A percentile compares a stretch with the other conserved stretches of the same genome.
Conservation (phyloP, 2,888 invertebrate genomes). For the Stenichneumon culpator region DNA sequence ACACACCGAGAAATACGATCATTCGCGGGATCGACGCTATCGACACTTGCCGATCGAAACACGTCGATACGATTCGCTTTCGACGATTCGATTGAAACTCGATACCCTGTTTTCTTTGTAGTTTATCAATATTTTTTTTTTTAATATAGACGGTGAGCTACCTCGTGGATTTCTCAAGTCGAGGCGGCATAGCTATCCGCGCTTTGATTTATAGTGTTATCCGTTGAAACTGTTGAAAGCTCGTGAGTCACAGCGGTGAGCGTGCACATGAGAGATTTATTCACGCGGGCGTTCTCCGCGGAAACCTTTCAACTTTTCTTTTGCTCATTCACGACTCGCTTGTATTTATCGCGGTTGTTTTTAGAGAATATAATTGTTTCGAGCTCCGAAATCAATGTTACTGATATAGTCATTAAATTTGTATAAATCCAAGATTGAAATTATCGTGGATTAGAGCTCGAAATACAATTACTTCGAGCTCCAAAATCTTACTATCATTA, state of each 20-base stretch:
- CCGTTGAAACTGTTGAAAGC: slow-evolving; percentile 3
- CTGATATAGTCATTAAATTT: too few relatives aligned
- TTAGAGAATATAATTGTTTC: background rate
- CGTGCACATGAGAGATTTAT: slow-evolving; percentile 30
- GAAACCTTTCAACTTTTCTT: slow-evolving; percentile 3
- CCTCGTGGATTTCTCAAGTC: background rate
- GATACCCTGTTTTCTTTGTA: background rate
- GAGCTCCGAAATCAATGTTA: too few relatives aligned
- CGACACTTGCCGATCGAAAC: slow-evolving; percentile 7
- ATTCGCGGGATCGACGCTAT: slow-evolving; percentile 47
- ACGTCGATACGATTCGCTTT: slow-evolving; percentile 38
- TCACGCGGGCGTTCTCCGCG: slow-evolving; percentile 7
- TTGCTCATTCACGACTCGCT: background rate
- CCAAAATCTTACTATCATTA: too few relatives aligned
- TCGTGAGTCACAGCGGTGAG: slow-evolving; percentile 20
- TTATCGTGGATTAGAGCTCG: too few relatives aligned
- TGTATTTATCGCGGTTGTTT: background rate
- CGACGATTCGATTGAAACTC: slow-evolving; percentile 12
- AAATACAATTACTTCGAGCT: too few relatives aligned
- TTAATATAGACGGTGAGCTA: background rate
- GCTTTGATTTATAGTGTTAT: slow-evolving; percentile 23
- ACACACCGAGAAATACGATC: slow-evolving; percentile 35
- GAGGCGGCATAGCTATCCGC: background rate
- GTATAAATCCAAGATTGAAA: too few relatives aligned
- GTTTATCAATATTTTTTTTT: slow-evolving; percentile 12